These are phyloP conservation scores for Sebastes wilsoni DNA, from an alignment of 2,797 vertebrate genomes.

Conservation along the genomic window DNA sequence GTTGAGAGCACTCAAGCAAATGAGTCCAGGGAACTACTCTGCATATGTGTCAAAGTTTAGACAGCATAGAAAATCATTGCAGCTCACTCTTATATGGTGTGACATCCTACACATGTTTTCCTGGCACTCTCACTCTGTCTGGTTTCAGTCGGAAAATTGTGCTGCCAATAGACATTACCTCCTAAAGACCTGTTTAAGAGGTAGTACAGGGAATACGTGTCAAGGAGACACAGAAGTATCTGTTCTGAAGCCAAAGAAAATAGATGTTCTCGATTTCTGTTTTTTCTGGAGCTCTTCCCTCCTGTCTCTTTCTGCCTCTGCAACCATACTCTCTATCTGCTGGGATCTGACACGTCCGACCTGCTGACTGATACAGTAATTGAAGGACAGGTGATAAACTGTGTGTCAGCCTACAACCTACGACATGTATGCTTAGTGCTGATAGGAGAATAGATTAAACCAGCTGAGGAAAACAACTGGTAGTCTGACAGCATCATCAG, in stretches of 20 bases:
- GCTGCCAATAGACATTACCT: constrained; percentile 47
- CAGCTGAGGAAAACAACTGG: not conserved
- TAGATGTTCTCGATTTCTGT: not conserved
- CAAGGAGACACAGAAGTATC: not conserved
- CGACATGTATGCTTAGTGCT: constrained; percentile 19
- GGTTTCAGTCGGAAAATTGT: constrained; percentile 29
- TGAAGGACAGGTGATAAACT: constrained; percentile 49
- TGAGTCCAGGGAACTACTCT: constrained; percentile 41
- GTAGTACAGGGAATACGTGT: constrained; percentile 5
- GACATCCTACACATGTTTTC: constrained; percentile 44
- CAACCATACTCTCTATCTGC: not conserved
- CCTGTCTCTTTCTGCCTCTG: not conserved
- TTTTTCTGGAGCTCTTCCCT: constrained; percentile 20
- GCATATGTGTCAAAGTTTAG: constrained; percentile 39
- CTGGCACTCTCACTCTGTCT: constrained; percentile 14
- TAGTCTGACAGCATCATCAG: constrained; percentile 6
- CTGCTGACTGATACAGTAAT: constrained; percentile 41
- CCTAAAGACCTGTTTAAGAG: constrained; percentile 20
- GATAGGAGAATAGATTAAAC: constrained; percentile 32
- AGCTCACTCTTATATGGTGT: constrained; percentile 20
- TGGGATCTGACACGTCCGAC: constrained; percentile 17
- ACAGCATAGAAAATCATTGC: constrained; percentile 31
- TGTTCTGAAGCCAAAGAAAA: constrained; percentile 18
- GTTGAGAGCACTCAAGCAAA: constrained; percentile 43
- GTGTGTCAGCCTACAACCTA: not conserved